Base-by-base conservation (phyloP, 1,140 invertebrate genomes). In the Drosophila leontia region DNA sequence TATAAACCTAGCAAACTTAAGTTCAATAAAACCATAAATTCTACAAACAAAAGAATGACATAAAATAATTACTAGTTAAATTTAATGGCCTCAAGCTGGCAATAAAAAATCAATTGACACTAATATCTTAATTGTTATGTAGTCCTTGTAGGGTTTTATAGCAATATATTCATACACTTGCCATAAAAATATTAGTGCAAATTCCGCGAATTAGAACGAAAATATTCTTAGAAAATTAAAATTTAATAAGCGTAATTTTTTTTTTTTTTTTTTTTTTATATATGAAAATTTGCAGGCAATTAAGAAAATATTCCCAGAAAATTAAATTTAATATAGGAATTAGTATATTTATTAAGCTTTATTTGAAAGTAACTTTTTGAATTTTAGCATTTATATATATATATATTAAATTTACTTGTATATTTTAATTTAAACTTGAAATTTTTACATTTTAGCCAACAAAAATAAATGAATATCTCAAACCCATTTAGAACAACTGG, bases 81-180 rank as follows among this genome's bases (percentile, higher is more conserved):
- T 51, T 37, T 58, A 56, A 51, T 35, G 17, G 34, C 32, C 50
- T 48, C 17, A 1, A 39, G 61, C 15, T n/a, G 32, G 19, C 39
- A 35, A 75, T 48, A 53, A 65, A 72, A 42, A 51, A 34, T 39
- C 53, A 58, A 75, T 64, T 64, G 59, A 64, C 29, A 5, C 8
- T 37, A 67, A 47, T 3, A n/a, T 57, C 35, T 7, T 23, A 57
- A 57, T 37, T 48, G 26, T 44, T 62, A 61, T 56, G 17, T 19
- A 53, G 39, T 32, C 34, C 42, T 48, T 42, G 6, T 23, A 37
- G n/a, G 11, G 0, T 65, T n/a, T 19, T 32, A 53, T 35, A 26
- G 6, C 12, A n/a, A n/a, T 7, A 23, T 17, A 12, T 12, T 17
- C 1, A 32, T 17, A 32, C 50, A 51, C 7, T 42, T n/a, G 9